Base-by-base conservation (phyloP, 2,888 invertebrate genomes). In the Melanargia galathea region DNA sequence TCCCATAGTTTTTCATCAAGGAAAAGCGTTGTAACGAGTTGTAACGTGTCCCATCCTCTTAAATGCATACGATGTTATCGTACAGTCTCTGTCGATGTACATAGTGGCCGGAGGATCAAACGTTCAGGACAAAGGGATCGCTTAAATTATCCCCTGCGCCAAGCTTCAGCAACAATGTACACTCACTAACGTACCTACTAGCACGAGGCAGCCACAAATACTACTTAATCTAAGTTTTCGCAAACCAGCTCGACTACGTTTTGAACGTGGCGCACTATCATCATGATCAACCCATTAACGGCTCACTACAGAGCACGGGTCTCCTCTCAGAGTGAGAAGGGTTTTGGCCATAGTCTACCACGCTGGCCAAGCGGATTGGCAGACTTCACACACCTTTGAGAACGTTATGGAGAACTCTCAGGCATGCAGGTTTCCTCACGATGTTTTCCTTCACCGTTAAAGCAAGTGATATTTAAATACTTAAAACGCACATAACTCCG, bases 111-210 rank as follows among this genome's bases (percentile, higher is more conserved):
- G 18, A 51, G 26, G 51, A 18, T 51, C 33, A 33, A 51, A 33
- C 16, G 33, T 11, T 33, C 18, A 33, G 18, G 18, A 51, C 51
- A 51, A 51, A 51, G 51, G 30, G 16, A 33, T 51, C 11, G 51
- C 51, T 51, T 51, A 51, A 33, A 51, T 51, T 51, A 33, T 13
- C 49, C 30, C 51, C 33, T 51, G 51, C 18, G 33, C 8, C 18
- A 11, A 51, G 18, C 26, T 51, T 11, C 11, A 30, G 33, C 11
- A 18, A 51, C 51, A 51, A 18, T 51, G 18, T 16, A 51, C 18
- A 30, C n/a, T n/a, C 30, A 33, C 11, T 30, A 33, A 16, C 49
- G 8, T 11, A 16, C 49, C 4, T 11, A 30, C 30, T 1, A n/a
- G 16, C 16, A 33, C 10, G 33, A 33, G 30, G 51, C 26, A 18